Evolutionary conservation across 2,888 invertebrate genomes (phyloP), one percentile per base, ranked within the genome.

Genomic region (Pterostichus madidus): DNA sequence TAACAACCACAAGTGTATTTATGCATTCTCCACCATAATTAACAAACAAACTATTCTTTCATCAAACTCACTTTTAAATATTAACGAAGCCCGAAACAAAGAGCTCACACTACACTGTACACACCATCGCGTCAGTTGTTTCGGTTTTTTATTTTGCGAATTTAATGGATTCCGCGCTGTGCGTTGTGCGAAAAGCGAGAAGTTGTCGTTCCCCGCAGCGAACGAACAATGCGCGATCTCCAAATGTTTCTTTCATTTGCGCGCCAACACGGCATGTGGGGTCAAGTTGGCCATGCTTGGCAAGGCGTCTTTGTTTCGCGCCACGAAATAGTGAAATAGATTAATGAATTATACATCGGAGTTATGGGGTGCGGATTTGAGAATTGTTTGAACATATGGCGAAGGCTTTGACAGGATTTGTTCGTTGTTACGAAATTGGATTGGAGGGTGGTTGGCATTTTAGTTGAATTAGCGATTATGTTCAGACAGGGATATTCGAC

Each of bases 211-310:
- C 46, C 79, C 79, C 64, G 79, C 79, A 31, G 79, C n/a, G 61
- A 24, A n/a, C 24, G 73, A 61, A 79, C 79, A 79, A 61, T 79
- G 79, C 59, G 49, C 71, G 71, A 80, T 80, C 80, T 68, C 80
- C 80, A 80, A 80, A 80, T 80, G 80, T 80, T 80, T 80, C 80
- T 80, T 71, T 80, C 80, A 80, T 80, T 80, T 80, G 80, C 80
- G 68, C 80, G 32, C 64, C 80, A 80, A 46, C 80, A 17, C 80
- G 49, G 80, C 68, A 80, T 80, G 80, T 80, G 80, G 80, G 68
- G 39, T 59, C 79, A 79, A 61, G 17, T 71, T 64, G 64, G 64
- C 64, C 13, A 17, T 56, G 56, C 32, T 52, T 31, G 56, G 35
- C 39, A 13, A 32, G 13, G n/a, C n/a, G 15, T 35, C 52, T 56